Conservation (phyloP, 2,113 vertebrate species). For the Paratilapia polleni region DNA sequence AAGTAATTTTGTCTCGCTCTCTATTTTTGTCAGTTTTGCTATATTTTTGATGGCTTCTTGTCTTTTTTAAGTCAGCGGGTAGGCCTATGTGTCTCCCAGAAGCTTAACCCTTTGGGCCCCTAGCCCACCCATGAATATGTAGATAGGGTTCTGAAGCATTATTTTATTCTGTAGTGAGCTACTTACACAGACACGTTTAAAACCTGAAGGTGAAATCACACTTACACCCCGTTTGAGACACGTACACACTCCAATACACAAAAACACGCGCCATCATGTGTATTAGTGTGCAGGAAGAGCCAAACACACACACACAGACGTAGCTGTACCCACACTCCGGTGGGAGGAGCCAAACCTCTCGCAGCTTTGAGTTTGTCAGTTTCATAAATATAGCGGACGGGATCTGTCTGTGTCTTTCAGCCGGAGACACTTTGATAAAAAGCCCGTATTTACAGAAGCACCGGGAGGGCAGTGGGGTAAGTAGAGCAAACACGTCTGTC, state of each 20-base stretch:
- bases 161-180: not conserved
- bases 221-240: not conserved
- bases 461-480: constrained; percentile 26
- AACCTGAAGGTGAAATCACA: not conserved
- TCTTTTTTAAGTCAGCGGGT: not conserved
- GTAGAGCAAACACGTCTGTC: not conserved
- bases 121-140: not conserved
- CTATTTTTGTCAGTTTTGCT: not conserved
- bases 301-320: not conserved
- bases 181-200: not conserved
- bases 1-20: not conserved
- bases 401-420: not conserved
- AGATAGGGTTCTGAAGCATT: not conserved
- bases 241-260: not conserved
- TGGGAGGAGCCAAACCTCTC: constrained; percentile 45
- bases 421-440: not conserved
- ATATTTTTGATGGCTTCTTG: not conserved
- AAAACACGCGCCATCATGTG: not conserved
- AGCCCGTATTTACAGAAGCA: not conserved
- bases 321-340: not conserved
- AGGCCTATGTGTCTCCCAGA: not conserved
- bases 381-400: constrained; percentile 38
- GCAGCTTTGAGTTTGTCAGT: constrained; percentile 41
- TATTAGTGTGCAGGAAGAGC: no score
- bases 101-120: not conserved